Conservation (phyloP, 2,888 invertebrate species). For the Meloe dianella region DNA sequence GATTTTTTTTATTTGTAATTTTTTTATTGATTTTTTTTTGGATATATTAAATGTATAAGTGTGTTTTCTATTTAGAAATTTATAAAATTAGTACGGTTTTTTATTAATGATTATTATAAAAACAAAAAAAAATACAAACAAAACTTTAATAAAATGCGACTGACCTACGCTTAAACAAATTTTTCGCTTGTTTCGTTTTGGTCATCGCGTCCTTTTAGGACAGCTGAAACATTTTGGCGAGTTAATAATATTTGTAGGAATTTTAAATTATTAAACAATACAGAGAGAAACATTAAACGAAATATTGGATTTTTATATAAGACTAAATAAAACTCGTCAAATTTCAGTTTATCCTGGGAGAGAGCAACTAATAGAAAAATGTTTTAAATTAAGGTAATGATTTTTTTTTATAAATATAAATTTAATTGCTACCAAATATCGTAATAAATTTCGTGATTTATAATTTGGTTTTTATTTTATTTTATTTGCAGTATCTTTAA, state of each 20-base stretch:
- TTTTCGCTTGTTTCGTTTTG: slow-evolving; percentile 49
- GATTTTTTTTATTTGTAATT: slow-evolving; percentile 50
- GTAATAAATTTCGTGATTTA: slow-evolving; percentile 62
- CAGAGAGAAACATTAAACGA: slow-evolving; percentile 21
- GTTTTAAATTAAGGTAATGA: slow-evolving; percentile 55
- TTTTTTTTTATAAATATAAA: slow-evolving; percentile 54
- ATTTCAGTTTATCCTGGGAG: slow-evolving; percentile 48
- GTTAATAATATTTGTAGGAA: slow-evolving; percentile 37
- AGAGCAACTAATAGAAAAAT: slow-evolving; percentile 54
- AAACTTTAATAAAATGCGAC: slow-evolving; percentile 41
- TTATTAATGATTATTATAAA: slow-evolving; percentile 34
- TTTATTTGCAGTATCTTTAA: slow-evolving; percentile 50
- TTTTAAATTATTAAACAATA: slow-evolving; percentile 29
- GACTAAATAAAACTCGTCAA: slow-evolving; percentile 51
- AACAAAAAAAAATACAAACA: neutral
- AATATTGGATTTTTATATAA: slow-evolving; percentile 41
- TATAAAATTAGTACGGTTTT: slow-evolving; percentile 56
- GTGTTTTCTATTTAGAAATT: slow-evolving; percentile 61
- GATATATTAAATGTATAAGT: slow-evolving; percentile 58
- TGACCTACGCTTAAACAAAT: slow-evolving; percentile 52
- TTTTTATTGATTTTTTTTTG: slow-evolving; percentile 59
- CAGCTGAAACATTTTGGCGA: slow-evolving; percentile 41
- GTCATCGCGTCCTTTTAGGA: slow-evolving; percentile 47
- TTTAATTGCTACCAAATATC: slow-evolving; percentile 63
- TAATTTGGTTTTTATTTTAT: slow-evolving; percentile 53